A percentile compares a stretch with the other conserved stretches of the same genome.
phyloP scores from a whole-genome alignment of 1,140 invertebrate species.

The Pentalonia nigronervosa region DNA sequence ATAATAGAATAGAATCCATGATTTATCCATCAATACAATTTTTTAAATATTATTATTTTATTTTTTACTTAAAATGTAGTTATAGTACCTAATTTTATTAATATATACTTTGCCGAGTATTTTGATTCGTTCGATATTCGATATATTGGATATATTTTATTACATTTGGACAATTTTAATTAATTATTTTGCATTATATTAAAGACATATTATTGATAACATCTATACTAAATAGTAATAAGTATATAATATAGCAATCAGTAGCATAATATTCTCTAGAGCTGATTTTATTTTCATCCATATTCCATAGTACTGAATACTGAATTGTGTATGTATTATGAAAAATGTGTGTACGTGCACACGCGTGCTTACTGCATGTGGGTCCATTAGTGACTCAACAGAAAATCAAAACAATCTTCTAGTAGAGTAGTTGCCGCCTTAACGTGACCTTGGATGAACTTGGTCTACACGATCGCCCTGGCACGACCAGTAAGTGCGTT shows the following conservation, averaged over 20 bases:
- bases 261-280: not conserved
- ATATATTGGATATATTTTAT: not conserved
- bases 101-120: not conserved
- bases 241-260: too few relatives aligned
- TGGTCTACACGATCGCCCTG: constrained; percentile 29
- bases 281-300: not conserved
- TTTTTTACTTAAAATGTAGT: too few relatives aligned
- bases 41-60: too few relatives aligned
- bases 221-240: too few relatives aligned
- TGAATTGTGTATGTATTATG: not conserved
- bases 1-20: too few relatives aligned
- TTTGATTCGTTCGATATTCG: not conserved
- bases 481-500: constrained; percentile 45
- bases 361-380: not conserved
- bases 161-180: not conserved
- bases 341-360: not conserved
- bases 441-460: constrained; percentile 51
- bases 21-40: too few relatives aligned
- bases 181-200: not conserved
- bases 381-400: constrained; percentile 47
- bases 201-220: too few relatives aligned
- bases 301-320: not conserved
- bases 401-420: constrained; percentile 45
- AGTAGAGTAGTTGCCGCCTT: constrained; percentile 22
- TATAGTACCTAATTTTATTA: too few relatives aligned